A percentile compares a stretch with the other conserved stretches of the same genome.
Conservation (phyloP, 2,113 vertebrate genomes). For the Pluvialis apricaria region DNA sequence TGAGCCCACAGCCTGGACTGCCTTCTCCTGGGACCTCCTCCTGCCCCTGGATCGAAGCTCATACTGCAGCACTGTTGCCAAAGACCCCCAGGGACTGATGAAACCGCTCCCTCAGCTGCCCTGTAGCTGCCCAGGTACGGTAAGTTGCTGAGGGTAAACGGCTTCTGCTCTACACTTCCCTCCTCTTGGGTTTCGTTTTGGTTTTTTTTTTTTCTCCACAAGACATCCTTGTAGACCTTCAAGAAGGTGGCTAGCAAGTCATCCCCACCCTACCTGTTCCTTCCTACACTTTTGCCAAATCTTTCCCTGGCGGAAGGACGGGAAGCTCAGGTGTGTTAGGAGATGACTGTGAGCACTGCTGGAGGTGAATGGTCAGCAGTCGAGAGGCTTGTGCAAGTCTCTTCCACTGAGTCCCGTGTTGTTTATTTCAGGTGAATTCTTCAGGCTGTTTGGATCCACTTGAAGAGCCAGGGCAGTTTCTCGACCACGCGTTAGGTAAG, state of each 20-base stretch:
- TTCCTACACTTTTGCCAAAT: neutral
- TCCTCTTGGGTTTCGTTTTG: accelerated
- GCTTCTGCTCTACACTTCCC: neutral
- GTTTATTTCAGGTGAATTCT: neutral
- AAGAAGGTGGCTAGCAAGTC: neutral
- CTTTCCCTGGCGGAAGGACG: neutral
- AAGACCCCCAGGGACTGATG: neutral
- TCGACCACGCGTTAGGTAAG: neutral
- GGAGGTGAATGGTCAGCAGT: neutral
- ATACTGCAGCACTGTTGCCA: neutral
- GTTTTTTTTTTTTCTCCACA: neutral
- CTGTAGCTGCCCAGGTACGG: neutral
- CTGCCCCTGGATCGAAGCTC: too few species aligned
- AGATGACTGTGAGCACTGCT: neutral
- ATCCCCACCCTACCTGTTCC: neutral
- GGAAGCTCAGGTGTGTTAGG: neutral
- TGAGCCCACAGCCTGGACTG: neutral
- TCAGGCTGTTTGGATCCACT: neutral
- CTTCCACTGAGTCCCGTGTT: neutral
- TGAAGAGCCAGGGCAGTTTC: neutral
- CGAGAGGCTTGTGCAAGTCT: neutral
- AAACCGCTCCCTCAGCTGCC: neutral
- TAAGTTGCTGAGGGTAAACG: neutral
- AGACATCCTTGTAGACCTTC: neutral
- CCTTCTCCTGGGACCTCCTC: neutral